Base-by-base conservation (phyloP, 1,140 invertebrate genomes). In the Mactra quadrangularis region DNA sequence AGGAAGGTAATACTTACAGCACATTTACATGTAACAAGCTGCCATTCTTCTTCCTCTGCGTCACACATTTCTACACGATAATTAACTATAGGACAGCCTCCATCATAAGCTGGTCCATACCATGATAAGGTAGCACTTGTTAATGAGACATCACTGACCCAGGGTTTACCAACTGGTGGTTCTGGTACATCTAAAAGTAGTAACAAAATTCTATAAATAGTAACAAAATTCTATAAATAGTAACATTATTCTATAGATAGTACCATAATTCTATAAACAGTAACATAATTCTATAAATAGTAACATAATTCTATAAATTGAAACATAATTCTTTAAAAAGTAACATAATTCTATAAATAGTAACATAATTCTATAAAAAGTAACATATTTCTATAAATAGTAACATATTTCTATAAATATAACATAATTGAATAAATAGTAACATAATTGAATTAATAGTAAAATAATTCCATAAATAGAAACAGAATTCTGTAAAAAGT, bases 101-200 rank as follows among this genome's bases (percentile, higher is more conserved):
- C 97, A 89, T 97, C 96, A 87, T 96, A 96, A 1, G 94, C 86
- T 2, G 97, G 96, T 38, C 96, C 96, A 88, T 95, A 95, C 97
- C 97, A 97, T 33, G 96, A 95, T 17, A 97, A 94, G 0, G 94
- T 95, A 1, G 95, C 94, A 7, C 91, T 92, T 27, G 88, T 87
- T 1, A 87, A 84, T 1, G 97, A 97, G 13, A 97, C 95, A 85
- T 97, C 96, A 17, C 94, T 95, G 0, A 97, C 95, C 62, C 94
- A 94, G 13, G 98, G 94, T 87, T 97, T 96, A 17, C 95, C 95
- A 25, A 95, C 94, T 71, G 95, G 95, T 38, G 97, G 95, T 75
- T 96, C 96, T 4, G 96, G 96, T 13, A 90, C 86, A 85, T 91
- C 90, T 91, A 72, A 19, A 70, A 50, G 45, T 38, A 75, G 19